Conservation (phyloP, 2,888 invertebrate species). For the Stratiomys singularior region DNA sequence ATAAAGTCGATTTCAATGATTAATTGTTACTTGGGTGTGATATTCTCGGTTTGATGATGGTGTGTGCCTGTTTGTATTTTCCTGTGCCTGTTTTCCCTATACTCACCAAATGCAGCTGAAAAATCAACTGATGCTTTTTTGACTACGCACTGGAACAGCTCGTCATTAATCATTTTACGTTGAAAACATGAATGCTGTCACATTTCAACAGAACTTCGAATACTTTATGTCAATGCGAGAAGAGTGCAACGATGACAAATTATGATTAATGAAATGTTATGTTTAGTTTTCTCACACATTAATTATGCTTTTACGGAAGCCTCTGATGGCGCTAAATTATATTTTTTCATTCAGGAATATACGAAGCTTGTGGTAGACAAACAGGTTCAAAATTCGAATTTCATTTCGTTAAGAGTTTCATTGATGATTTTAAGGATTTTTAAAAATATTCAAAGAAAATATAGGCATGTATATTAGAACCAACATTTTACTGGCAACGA, state of each 20-base stretch:
- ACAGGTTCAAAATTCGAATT: no score
- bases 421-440: no score
- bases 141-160: slow-evolving; percentile 14
- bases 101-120: not conserved
- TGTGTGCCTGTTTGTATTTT: not conserved
- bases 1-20: slow-evolving; percentile 38
- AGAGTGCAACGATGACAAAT: slow-evolving; percentile 39
- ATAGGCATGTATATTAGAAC: no score
- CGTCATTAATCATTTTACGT: slow-evolving; percentile 40
- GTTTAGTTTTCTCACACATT: not conserved
- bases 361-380: no score
- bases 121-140: slow-evolving; percentile 18
- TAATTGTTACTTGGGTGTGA: slow-evolving; percentile 12
- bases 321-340: slow-evolving; percentile 32
- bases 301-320: not conserved
- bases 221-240: slow-evolving; percentile 32
- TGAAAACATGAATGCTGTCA: slow-evolving; percentile 43
- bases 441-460: no score
- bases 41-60: not conserved
- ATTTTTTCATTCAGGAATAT: slow-evolving; percentile 13
- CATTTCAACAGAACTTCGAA: slow-evolving; percentile 31
- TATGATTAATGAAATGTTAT: slow-evolving; percentile 44
- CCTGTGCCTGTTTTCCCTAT: not conserved
- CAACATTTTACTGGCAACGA: no score
- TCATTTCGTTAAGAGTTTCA: no score